Conservation (phyloP, 2,113 vertebrate genomes). For the Odontesthes bonariensis region DNA sequence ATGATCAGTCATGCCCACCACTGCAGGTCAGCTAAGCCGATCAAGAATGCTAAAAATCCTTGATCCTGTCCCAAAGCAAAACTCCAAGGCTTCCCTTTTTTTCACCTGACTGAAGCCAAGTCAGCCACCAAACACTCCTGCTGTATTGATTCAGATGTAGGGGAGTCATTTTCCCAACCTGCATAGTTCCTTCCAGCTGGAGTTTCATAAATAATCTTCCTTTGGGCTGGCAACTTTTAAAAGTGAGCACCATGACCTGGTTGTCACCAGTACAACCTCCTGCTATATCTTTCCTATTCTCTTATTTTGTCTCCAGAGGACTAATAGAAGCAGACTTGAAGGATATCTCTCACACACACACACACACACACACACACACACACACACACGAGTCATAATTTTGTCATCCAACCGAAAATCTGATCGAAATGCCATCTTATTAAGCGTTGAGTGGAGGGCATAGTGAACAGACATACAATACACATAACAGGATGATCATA, state of each 20-base stretch:
- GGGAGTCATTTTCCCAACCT: conserved; percentile 8
- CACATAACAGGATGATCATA: too few species aligned
- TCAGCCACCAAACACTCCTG: conserved; percentile 4
- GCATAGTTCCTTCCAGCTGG: conserved; percentile 14
- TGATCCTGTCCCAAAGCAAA: conserved; percentile 57
- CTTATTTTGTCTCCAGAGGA: not conserved
- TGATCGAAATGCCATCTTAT: conserved; percentile 4
- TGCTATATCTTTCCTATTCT: conserved; percentile 9
- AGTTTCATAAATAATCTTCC: conserved; percentile 11
- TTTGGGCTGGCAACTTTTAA: conserved; percentile 25
- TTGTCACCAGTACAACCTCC: not conserved
- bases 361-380: too few species aligned
- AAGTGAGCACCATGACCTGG: not conserved
- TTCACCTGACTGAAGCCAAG: conserved; percentile 50
- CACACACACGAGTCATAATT: too few species aligned
- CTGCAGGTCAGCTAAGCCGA: conserved; percentile 66
- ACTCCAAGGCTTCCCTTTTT: conserved; percentile 42
- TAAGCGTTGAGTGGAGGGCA: not conserved
- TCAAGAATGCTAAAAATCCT: conserved; percentile 71
- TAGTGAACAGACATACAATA: not conserved
- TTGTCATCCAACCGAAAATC: not conserved
- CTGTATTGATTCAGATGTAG: conserved; percentile 9
- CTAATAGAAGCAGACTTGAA: not conserved
- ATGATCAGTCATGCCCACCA: conserved; percentile 65
- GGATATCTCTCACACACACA: not conserved